Conservation (phyloP, 92 coral and sea anemone genomes). For the Porites evermanni region DNA sequence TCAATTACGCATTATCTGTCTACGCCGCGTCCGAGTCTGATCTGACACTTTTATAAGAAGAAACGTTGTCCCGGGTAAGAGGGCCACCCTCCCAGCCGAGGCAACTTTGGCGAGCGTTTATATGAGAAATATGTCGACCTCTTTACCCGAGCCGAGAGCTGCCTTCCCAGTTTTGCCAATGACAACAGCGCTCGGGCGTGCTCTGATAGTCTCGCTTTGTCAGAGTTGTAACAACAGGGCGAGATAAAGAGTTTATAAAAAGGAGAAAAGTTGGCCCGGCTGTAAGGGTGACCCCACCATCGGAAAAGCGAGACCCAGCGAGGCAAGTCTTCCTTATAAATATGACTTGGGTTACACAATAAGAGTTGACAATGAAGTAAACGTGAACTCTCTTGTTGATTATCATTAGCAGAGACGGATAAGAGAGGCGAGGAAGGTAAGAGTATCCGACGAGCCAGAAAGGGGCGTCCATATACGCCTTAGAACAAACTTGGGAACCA, state of each 20-base stretch:
- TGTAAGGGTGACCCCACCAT: conserved; percentile 9
- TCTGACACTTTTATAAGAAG: not conserved
- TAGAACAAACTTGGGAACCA: not conserved
- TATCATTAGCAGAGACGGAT: conserved; percentile 2
- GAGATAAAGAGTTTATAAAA: not conserved
- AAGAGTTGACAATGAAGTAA: not conserved
- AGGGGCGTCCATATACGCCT: conserved; percentile 2
- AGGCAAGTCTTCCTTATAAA: not conserved
- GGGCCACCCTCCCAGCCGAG: not conserved
- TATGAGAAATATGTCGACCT: too few species aligned
- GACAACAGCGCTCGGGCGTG: not conserved
- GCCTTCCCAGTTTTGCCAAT: conserved; percentile 5
- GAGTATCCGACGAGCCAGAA: conserved; percentile 5
- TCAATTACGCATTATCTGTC: too few species aligned
- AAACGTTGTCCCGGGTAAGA: not conserved
- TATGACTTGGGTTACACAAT: conserved; percentile 4
- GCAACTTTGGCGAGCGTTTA: too few species aligned
- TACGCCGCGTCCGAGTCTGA: too few species aligned
- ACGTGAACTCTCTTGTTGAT: not conserved
- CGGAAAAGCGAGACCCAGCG: conserved; percentile 7
- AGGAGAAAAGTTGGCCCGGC: conserved; percentile 1
- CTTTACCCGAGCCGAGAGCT: not conserved
- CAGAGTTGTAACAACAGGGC: not conserved
- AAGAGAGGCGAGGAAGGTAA: conserved; percentile 1
- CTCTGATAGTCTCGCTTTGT: too few species aligned